Evolutionary conservation across 2,888 invertebrate species (phyloP), one percentile per base, ranked within the genome.

Genomic region (Pollenia angustigena): DNA sequence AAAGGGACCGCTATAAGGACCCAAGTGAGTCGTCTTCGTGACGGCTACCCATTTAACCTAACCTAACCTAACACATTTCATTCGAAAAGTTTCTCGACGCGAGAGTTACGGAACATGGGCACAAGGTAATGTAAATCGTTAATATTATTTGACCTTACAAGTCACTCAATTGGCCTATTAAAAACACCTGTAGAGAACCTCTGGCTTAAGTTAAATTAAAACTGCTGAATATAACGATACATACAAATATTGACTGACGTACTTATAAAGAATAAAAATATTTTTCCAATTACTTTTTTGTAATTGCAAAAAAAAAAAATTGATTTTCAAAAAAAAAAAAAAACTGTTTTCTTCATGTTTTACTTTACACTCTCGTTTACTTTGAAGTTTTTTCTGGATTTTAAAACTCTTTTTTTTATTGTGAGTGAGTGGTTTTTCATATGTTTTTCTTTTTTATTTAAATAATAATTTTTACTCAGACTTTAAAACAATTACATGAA

Each of bases 401-500:
- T 52, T 79, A 2, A 69, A 60, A 60, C 50, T 42, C 4, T 52
- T 18, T 18, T 18, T 48, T 50, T 60, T n/a, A 32, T 32, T 32
- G 32, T 6, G 6, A 18, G 7, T 69, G 69, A 69, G 42, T 56
- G 52, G 42, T 60, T 79, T 50, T 32, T 32, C 32, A 4, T 6
- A 32, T 0, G 46, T 23, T 40, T 23, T 40, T 23, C 23, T 8
- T n/a, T 50, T 62, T 54, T 12, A 16, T 54, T 23, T 8, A 18
- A 69, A 64, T 52, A 58, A 78, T 64, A 52, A 58, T 50, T 69
- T 69, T 42, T 14, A 58, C 46, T 66, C 32, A 40, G 12, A 56
- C 14, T n/a, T 14, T 46, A 14, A 62, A 2, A 46, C n/a, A 18
- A 40, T 60, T 75, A 64, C 68, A 69, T 60, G 69, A 58, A 69